Conservation (phyloP, 2,888 invertebrate species). For the Ormyrus rosae region DNA sequence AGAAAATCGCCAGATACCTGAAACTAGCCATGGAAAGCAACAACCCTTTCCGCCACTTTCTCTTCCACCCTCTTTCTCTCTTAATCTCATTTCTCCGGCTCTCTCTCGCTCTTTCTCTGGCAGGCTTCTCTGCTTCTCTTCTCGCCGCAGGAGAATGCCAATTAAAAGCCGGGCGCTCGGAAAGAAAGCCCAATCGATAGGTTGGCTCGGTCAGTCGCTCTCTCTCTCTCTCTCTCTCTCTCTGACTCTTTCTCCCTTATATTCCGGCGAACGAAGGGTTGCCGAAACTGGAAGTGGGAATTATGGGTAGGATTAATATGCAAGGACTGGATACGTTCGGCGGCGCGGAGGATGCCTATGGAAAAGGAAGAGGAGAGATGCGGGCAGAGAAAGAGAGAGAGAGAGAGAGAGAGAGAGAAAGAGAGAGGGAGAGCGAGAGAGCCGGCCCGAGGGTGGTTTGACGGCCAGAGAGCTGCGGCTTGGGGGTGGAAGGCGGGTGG, state of each 20-base stretch:
- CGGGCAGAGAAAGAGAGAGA: constrained; percentile 54
- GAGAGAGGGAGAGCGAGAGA: constrained; percentile 54
- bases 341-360: constrained; percentile 65
- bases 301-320: constrained; percentile 77
- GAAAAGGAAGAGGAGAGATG: constrained; percentile 61
- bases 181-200: constrained; percentile 75
- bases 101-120: constrained; percentile 61
- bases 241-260: constrained; percentile 65
- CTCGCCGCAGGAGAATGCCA: constrained; percentile 74
- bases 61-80: constrained; percentile 60
- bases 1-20: constrained; percentile 52
- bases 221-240: constrained; percentile 59
- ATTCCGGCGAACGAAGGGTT: constrained; percentile 72
- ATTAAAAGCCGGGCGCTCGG: constrained; percentile 72
- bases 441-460: constrained; percentile 61
- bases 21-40: constrained; percentile 35
- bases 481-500: constrained; percentile 53
- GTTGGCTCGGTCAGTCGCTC: constrained; percentile 64
- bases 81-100: constrained; percentile 67
- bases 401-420: constrained; percentile 56
- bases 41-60: constrained; percentile 51
- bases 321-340: constrained; percentile 76
- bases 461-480: constrained; percentile 61
- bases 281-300: constrained; percentile 76
- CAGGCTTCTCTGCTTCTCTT: constrained; percentile 61